Conservation (phyloP, 2,797 vertebrate genomes). For the Galago senegalensis region DNA sequence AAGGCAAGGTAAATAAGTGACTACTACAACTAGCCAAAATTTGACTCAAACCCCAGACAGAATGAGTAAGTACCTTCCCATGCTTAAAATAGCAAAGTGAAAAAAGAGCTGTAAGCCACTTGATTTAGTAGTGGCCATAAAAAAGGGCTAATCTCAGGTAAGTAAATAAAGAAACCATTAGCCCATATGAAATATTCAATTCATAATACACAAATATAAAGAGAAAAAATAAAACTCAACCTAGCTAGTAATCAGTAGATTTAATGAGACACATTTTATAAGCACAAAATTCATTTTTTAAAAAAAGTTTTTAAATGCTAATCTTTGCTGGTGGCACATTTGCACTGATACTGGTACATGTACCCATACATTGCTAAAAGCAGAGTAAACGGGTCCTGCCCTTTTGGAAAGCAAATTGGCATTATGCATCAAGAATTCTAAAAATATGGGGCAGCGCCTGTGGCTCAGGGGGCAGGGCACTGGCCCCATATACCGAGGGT, state of each 20-base stretch:
- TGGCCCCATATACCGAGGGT: too few species aligned
- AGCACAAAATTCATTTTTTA: neutral
- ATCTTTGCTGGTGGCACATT: neutral
- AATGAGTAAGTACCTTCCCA: neutral
- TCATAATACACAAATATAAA: neutral
- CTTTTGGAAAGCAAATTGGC: neutral
- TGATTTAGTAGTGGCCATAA: neutral
- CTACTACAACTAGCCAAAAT: neutral
- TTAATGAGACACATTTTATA: neutral
- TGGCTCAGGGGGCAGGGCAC: too few species aligned
- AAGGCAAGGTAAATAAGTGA: neutral
- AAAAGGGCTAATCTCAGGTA: neutral
- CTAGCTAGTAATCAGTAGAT: neutral
- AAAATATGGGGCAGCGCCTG: neutral
- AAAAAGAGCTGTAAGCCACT: neutral
- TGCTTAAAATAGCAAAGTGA: neutral
- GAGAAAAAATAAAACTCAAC: neutral
- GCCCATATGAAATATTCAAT: neutral
- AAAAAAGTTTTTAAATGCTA: neutral
- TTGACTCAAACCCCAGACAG: neutral
- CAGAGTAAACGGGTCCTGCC: neutral
- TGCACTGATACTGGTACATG: too few species aligned
- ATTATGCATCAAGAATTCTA: neutral
- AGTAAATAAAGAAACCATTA: neutral
- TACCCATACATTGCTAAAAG: neutral